Percentiles rank a stretch among this genome's conserved stretches.
Conservation (phyloP, 2,888 invertebrate species). For the Baronia brevicornis region DNA sequence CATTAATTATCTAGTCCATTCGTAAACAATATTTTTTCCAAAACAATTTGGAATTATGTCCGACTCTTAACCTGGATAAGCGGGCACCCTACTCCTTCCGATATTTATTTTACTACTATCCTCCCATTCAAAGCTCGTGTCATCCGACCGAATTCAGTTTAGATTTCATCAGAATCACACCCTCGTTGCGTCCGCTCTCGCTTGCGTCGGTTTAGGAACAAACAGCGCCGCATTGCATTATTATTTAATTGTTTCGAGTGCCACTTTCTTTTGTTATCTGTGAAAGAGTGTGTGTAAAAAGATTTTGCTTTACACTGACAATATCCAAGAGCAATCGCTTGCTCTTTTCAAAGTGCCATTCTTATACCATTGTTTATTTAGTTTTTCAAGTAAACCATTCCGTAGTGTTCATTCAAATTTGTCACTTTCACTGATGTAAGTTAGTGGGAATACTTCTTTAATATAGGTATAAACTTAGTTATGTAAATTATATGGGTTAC, state of each 20-base stretch:
- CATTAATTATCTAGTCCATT: too few relatives aligned
- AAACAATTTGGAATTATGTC: background rate
- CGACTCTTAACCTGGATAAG: background rate
- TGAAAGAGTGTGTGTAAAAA: conserved; percentile 29
- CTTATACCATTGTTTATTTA: too few relatives aligned
- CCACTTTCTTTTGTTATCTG: conserved; percentile 40
- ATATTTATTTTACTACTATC: conserved; percentile 69
- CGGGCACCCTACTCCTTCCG: conserved; percentile 29
- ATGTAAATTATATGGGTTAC: too few relatives aligned
- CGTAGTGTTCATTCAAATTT: too few relatives aligned
- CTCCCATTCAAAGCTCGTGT: conserved; percentile 61
- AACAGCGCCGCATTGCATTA: conserved; percentile 59
- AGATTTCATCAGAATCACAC: conserved; percentile 56
- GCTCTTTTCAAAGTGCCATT: too few relatives aligned
- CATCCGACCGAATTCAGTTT: conserved; percentile 59
- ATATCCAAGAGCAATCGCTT: too few relatives aligned
- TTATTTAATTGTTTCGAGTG: conserved; percentile 68
- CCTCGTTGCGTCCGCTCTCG: conserved; percentile 31
- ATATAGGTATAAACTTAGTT: too few relatives aligned
- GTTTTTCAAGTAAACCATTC: too few relatives aligned
- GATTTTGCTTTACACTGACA: conserved; percentile 7
- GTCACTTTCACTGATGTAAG: too few relatives aligned
- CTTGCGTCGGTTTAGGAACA: conserved; percentile 51
- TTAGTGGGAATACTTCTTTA: too few relatives aligned
- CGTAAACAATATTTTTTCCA: too few relatives aligned